Conservation (phyloP, 2,797 vertebrate species). For the Phrynocephalus forsythii region DNA sequence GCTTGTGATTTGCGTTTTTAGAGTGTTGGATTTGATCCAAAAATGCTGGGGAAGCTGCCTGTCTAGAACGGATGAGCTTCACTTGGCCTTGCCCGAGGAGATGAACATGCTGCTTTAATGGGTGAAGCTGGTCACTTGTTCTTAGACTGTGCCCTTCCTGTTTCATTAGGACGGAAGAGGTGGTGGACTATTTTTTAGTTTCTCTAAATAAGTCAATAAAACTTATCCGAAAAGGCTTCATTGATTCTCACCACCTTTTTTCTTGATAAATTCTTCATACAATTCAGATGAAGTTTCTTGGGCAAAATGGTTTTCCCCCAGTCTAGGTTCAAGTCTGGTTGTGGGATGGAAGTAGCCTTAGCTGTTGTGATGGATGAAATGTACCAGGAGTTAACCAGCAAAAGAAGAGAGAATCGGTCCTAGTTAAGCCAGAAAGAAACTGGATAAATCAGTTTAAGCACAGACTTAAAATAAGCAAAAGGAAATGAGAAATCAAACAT, state of each 20-base stretch:
- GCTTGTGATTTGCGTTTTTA: not conserved
- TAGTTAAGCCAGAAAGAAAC: no score
- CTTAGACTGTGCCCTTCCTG: not conserved
- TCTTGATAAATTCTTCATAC: not conserved
- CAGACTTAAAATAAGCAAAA: no score
- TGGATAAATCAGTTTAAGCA: no score
- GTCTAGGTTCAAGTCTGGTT: not conserved
- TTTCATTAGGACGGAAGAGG: not conserved
- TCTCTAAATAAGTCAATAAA: not conserved
- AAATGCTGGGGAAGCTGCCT: not conserved
- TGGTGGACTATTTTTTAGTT: not conserved
- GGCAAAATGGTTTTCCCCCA: not conserved
- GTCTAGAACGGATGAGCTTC: not conserved
- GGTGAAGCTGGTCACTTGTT: not conserved
- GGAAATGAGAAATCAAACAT: no score
- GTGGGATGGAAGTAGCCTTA: not conserved
- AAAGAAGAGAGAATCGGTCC: no score
- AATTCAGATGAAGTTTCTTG: not conserved
- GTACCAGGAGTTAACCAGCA: no score
- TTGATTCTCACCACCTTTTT: not conserved
- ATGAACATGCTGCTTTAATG: not conserved
- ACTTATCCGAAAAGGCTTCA: not conserved
- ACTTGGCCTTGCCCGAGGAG: not conserved
- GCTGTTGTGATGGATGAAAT: not conserved
- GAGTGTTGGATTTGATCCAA: not conserved